Conservation (phyloP, 2,113 vertebrate species). For the Hypomesus transpacificus region DNA sequence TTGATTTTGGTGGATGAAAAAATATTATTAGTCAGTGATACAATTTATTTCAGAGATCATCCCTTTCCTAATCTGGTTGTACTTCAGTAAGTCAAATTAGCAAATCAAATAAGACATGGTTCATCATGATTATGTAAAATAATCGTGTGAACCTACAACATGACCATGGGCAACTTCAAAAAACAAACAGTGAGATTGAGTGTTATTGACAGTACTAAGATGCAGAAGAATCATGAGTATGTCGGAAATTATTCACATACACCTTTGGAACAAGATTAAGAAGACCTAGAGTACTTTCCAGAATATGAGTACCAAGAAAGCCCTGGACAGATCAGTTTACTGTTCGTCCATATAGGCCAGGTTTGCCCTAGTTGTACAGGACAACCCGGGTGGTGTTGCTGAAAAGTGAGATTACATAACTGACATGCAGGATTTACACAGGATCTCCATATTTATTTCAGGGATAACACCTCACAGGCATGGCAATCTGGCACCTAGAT, state of each 20-base stretch:
- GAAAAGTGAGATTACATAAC: conserved; percentile 57
- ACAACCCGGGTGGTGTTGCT: conserved; percentile 40
- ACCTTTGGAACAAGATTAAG: neutral
- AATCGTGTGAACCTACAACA: conserved; percentile 9
- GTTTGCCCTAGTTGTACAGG: conserved; percentile 25
- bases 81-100: neutral
- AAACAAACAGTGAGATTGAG: neutral
- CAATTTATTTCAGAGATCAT: conserved; percentile 32
- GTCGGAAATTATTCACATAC: neutral
- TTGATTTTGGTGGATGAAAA: conserved; percentile 30
- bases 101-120: conserved; percentile 26
- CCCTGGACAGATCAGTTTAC: conserved; percentile 10
- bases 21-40: conserved; percentile 25
- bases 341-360: neutral
- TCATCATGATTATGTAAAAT: conserved; percentile 1
- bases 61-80: conserved; percentile 18
- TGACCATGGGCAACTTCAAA: neutral
- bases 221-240: neutral
- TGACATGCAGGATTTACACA: conserved; percentile 56
- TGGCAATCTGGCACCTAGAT: conserved; percentile 55
- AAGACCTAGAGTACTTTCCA: neutral
- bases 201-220: neutral
- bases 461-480: conserved; percentile 64
- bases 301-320: neutral
- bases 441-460: conserved; percentile 70